A percentile compares a stretch with the other conserved stretches of the same genome.
These are phyloP conservation scores for Cryptocephalus primarius DNA, from an alignment of 2,888 invertebrate genomes.

Conservation along the genomic window DNA sequence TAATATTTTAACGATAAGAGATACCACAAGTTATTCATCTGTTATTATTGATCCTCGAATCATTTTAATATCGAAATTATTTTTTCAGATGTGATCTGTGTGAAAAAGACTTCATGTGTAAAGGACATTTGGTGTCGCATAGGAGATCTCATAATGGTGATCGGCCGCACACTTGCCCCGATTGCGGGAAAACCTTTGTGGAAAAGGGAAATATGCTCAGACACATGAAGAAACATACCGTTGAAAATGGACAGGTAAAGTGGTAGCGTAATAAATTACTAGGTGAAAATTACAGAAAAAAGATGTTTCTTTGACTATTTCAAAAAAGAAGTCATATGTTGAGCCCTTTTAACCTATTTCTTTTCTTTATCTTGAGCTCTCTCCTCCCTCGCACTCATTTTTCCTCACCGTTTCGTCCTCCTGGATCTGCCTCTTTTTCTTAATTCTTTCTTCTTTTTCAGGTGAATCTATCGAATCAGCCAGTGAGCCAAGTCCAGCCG, in stretches of 20 bases:
- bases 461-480: neutral
- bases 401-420: slow-evolving; percentile 1
- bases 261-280: neutral
- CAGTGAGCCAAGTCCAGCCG: neutral
- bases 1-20: neutral
- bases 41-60: neutral
- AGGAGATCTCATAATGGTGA: slow-evolving; percentile 65
- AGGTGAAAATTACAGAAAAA: slow-evolving; percentile 1
- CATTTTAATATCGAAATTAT: neutral
- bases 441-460: neutral
- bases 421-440: neutral
- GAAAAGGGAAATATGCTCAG: slow-evolving; percentile 70
- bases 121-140: slow-evolving; percentile 76
- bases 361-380: no score
- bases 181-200: slow-evolving; percentile 68
- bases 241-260: slow-evolving; percentile 15
- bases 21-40: neutral
- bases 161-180: slow-evolving; percentile 51
- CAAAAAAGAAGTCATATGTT: no score
- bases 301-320: slow-evolving; percentile 1
- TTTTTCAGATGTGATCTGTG: slow-evolving; percentile 56
- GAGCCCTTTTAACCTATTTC: no score
- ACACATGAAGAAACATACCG: slow-evolving; percentile 57
- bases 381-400: no score
- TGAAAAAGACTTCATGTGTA: slow-evolving; percentile 79